phyloP scores from a whole-genome alignment of 1,140 invertebrate genomes.

The Diorhabda carinulata region DNA sequence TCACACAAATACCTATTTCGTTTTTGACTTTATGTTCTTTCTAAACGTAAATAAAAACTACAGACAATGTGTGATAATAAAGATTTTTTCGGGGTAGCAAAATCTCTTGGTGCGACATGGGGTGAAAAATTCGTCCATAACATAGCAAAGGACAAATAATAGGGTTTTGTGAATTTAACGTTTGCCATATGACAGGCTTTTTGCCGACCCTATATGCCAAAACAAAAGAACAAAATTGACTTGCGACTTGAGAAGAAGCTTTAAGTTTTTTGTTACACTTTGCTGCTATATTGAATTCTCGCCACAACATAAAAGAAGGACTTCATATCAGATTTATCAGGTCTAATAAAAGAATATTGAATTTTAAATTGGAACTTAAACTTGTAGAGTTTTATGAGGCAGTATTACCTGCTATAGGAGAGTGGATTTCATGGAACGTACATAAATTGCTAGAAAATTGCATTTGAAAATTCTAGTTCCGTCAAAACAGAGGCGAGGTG shows the following conservation, averaged over 20 bases:
- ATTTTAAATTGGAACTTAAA: constrained; percentile 12
- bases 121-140: constrained; percentile 8
- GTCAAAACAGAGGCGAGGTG: neutral
- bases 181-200: constrained; percentile 12
- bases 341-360: constrained; percentile 13
- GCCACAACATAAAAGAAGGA: constrained; percentile 8
- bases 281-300: constrained; percentile 7
- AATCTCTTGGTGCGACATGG: constrained; percentile 6
- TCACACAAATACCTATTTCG: neutral
- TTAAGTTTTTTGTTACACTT: constrained; percentile 11
- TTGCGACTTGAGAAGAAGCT: constrained; percentile 5
- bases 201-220: constrained; percentile 13
- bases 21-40: neutral
- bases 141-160: constrained; percentile 6
- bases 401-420: constrained; percentile 2
- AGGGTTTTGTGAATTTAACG: constrained; percentile 13
- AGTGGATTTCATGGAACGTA: neutral
- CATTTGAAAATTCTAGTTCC: neutral
- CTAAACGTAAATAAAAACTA: neutral
- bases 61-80: neutral
- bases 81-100: neutral
- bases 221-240: constrained; percentile 13
- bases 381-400: neutral
- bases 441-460: neutral
- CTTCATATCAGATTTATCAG: constrained; percentile 15